phyloP scores from a whole-genome alignment of 2,797 vertebrate genomes.

The Paratrypauchen microcephalus region DNA sequence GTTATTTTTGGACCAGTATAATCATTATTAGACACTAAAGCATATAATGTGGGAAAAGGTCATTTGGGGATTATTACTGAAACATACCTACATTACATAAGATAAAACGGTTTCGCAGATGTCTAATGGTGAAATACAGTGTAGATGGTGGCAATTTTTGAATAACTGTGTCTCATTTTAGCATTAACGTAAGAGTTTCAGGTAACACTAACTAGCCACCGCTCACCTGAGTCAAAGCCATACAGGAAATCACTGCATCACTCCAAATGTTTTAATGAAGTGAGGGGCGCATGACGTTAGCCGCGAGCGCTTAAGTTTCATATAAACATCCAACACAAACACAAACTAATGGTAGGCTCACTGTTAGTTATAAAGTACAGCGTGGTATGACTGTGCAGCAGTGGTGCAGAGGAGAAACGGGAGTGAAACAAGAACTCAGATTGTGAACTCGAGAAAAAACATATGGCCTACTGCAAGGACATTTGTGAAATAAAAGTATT shows the following conservation, averaged over 20 bases:
- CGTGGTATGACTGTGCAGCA: neutral
- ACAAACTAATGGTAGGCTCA: conserved; percentile 15
- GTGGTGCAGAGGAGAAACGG: conserved; percentile 14
- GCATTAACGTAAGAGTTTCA: conserved; percentile 26
- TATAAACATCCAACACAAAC: conserved; percentile 53
- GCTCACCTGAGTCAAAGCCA: conserved; percentile 50
- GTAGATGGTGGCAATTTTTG: neutral
- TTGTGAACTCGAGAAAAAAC: neutral
- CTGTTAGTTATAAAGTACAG: conserved; percentile 29
- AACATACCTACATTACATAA: conserved; percentile 11
- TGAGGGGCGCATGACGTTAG: conserved; percentile 50
- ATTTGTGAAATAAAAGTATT: too few species aligned
- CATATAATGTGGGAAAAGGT: conserved; percentile 2
- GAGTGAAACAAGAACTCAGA: neutral
- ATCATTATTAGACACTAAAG: neutral
- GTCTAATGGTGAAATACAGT: conserved; percentile 6
- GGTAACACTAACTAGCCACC: conserved; percentile 29
- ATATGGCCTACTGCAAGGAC: neutral
- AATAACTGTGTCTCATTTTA: neutral
- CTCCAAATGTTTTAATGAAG: conserved; percentile 50
- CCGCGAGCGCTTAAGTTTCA: conserved; percentile 37
- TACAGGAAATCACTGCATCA: conserved; percentile 23
- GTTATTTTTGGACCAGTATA: conserved; percentile 1
- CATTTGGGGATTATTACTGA: conserved; percentile 10
- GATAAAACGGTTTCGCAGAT: conserved; percentile 6